Evolutionary conservation across 2,113 vertebrate genomes (phyloP), one percentile per base, ranked within the genome.

Genomic region (Heliornis fulica): DNA sequence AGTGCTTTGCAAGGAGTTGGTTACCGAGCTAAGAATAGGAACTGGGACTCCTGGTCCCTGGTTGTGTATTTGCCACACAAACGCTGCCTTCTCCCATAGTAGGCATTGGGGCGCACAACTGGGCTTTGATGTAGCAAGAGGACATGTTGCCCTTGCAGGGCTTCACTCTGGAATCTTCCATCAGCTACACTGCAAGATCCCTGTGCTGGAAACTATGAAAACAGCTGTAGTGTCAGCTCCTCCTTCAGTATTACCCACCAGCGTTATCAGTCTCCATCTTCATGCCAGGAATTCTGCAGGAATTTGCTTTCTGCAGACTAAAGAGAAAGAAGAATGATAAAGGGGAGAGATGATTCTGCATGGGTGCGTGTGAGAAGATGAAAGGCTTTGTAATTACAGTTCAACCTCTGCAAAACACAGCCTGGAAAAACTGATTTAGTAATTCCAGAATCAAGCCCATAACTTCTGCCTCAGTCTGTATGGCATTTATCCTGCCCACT

Each of bases 291-390:
- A 94, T 91, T 80, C 56, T 71, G 68, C 40, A 69, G 75, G 79
- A 97, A 78, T 97, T 81, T 61, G 46, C 60, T 28, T 90, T 89
- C 54, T 84, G 60, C 51, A 91, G 54, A 71, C 65, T 60, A 46
- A 66, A 68, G 78, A 76, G 79, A 79, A 89, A 66, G 40, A 89
- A 66, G 56, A 83, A 76, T 28, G 28, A 66, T 74, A 61, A 68
- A 50, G 41, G 19, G 29, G 54, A 59, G 20, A 65, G 31, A 84
- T 38, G 11, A 25, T 32, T 57, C n/a, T n/a, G 7, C 10, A 5
- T 16, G 50, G 15, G 41, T 6, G 45, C 9, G 19, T 6, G 8
- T 7, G 29, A 76, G 32, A 38, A 46, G 15, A 93, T 56, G 38
- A 90, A 96, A 92, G 36, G 28, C 38, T 71, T 38, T 36, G 16